phyloP scores from a whole-genome alignment of 37 sponge, comb jelly and placozoan species.

The Beroe ovata region DNA sequence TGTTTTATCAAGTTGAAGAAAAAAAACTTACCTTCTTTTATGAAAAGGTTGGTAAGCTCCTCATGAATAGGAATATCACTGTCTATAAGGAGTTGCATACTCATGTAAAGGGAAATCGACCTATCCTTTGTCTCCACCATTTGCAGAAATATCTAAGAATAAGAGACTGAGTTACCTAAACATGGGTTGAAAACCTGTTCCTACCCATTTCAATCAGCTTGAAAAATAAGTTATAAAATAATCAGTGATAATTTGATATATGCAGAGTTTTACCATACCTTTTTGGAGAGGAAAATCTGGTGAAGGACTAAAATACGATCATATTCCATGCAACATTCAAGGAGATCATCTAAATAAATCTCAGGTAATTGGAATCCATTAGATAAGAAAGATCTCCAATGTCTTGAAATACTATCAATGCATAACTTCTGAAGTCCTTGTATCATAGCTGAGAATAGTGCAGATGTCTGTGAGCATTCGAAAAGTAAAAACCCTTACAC shows the following conservation, averaged over 20 bases:
- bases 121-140: conserved; percentile 5
- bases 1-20: too few species aligned
- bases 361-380: not conserved
- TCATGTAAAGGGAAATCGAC: not conserved
- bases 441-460: not conserved
- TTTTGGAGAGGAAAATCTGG: not conserved
- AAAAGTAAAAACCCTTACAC: too few species aligned
- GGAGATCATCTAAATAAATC: not conserved
- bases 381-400: not conserved
- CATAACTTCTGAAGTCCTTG: conserved; percentile 19
- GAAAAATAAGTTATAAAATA: too few species aligned
- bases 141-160: not conserved
- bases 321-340: conserved; percentile 33
- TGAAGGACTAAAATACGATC: not conserved
- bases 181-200: too few species aligned
- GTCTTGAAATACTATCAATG: not conserved
- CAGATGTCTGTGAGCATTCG: too few species aligned
- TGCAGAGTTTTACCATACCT: too few species aligned
- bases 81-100: not conserved
- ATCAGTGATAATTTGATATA: too few species aligned
- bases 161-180: not conserved
- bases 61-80: conserved; percentile 20
- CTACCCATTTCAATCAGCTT: too few species aligned
- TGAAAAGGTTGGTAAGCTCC: not conserved
- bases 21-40: conserved; percentile 5